These are phyloP conservation scores for Rutpela maculata DNA, from an alignment of 2,888 invertebrate genomes.

Conservation along the genomic window DNA sequence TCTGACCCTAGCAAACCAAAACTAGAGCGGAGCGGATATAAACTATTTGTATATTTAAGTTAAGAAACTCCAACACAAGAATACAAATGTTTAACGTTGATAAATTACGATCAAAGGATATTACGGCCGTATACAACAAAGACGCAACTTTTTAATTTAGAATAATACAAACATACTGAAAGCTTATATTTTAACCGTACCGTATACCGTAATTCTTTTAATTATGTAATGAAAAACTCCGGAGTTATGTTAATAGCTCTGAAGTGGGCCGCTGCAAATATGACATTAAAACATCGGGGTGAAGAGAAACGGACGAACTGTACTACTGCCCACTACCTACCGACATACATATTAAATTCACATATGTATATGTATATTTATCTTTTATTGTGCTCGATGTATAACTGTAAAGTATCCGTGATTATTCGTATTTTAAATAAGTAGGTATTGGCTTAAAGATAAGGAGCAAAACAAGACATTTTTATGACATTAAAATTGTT, in stretches of 20 bases:
- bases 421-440: too few species aligned
- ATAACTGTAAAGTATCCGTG: constrained; percentile 23
- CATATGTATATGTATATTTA: neutral
- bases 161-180: constrained; percentile 10
- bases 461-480: too few species aligned
- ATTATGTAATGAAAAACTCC: neutral
- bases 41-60: constrained; percentile 14
- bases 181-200: constrained; percentile 3
- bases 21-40: constrained; percentile 19
- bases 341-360: constrained; percentile 18
- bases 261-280: neutral
- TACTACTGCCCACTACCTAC: constrained; percentile 7
- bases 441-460: too few species aligned
- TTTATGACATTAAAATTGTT: too few species aligned
- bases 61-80: neutral
- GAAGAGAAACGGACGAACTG: constrained; percentile 8
- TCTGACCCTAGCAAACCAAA: too few species aligned
- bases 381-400: neutral
- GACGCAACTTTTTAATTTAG: neutral
- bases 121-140: constrained; percentile 11
- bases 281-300: neutral
- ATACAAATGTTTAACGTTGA: constrained; percentile 16
- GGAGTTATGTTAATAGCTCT: neutral
- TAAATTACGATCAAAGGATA: constrained; percentile 21
- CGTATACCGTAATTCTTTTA: constrained; percentile 1